Base-by-base conservation (phyloP, 2,797 vertebrate genomes). In the Lophius americanus region DNA sequence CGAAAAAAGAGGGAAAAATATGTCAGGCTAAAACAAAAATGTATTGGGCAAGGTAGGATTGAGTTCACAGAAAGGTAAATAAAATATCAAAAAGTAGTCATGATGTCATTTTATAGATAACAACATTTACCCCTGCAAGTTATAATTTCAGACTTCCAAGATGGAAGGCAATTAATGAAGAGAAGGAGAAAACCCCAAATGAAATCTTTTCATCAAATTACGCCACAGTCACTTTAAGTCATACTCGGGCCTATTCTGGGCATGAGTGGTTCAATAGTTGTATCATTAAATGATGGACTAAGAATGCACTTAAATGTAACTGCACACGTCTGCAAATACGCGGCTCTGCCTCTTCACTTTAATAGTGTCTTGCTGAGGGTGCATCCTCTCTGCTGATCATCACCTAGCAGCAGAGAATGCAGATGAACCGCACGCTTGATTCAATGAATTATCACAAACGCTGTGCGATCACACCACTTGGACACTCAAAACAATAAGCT, bases 371-470 rank as follows among this genome's bases (percentile, higher is more conserved):
- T 75, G 77, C 60, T 73, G 73, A 82, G 70, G 72, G 23, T 78
- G 67, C 73, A 47, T 58, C 63, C 44, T 76, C 36, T 59, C 35
- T 9, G 65, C 33, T 68, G 59, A 79, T 79, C 79, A 64, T 78
- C 51, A 78, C 64, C 70, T 51, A 42, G 69, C 66, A 32, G 51
- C 55, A 59, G 58, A 70, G 51, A 70, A 67, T 77, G 39, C 68
- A 73, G 54, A 81, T 41, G 60, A 76, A 80, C 79, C 61, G 58
- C 71, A 60, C 62, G 60, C 66, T 80, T 74, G 51, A 77, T 75
- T 61, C 53, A 51, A 46, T 58, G 51, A 54, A 44, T 33, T 50
- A 38, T 50, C 79, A 57, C 74, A 73, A 68, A 72, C 72, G 82
- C 60, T 68, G 60, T 53, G 61, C 39, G 64, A 56, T 70, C 62